A percentile compares a stretch with the other conserved stretches of the same genome.
Evolutionary conservation across 2,113 vertebrate genomes (phyloP).

Genomic region (Leucosticte australis): DNA sequence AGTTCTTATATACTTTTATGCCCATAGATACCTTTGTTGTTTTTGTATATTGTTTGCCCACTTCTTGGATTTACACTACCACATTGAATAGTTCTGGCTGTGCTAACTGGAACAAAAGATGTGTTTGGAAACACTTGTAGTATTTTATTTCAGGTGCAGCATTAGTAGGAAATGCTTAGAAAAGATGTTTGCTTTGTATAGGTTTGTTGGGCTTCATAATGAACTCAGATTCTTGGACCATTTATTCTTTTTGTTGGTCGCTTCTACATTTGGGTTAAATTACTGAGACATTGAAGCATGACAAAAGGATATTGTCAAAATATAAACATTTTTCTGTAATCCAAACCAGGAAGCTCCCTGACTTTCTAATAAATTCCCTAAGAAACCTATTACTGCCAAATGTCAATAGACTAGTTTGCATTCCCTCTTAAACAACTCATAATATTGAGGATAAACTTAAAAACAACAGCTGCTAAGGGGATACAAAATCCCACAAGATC

Average conservation of each 20-base stretch:
- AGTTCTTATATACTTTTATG: neutral
- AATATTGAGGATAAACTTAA: slow-evolving; percentile 38
- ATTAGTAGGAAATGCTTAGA: neutral
- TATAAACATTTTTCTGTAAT: neutral
- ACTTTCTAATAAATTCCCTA: slow-evolving; percentile 9
- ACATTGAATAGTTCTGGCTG: neutral
- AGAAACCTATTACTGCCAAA: slow-evolving; percentile 19
- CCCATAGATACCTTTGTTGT: neutral
- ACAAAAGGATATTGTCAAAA: neutral
- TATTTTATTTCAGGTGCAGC: neutral
- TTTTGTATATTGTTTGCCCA: neutral
- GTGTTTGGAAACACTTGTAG: neutral
- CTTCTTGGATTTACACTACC: neutral
- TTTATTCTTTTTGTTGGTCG: neutral
- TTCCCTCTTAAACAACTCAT: neutral
- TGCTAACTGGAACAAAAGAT: neutral
- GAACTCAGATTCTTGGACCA: neutral
- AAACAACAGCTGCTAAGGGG: slow-evolving; percentile 39
- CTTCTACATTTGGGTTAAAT: neutral
- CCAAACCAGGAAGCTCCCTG: neutral
- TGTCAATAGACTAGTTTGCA: neutral
- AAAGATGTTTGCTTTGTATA: neutral
- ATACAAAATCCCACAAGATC: slow-evolving; percentile 5
- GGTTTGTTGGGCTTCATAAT: neutral
- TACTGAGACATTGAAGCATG: neutral